phyloP scores from a whole-genome alignment of 2,113 vertebrate species.

The Vulpes ferrilata region DNA sequence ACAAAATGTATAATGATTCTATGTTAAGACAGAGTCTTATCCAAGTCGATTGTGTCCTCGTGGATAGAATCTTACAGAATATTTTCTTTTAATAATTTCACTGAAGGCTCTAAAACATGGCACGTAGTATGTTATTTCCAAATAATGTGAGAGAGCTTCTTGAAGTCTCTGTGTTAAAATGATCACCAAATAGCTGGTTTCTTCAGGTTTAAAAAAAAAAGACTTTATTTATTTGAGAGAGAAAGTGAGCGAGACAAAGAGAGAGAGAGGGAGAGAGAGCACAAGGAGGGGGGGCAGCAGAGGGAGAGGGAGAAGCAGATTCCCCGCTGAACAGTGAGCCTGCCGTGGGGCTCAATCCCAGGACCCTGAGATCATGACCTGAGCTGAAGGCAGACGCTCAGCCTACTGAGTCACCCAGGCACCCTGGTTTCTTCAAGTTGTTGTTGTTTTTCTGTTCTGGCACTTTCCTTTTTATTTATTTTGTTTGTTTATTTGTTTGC shows the following conservation, averaged over 20 bases:
- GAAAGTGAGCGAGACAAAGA: no score
- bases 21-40: slow-evolving; percentile 66
- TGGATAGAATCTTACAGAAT: slow-evolving; percentile 45
- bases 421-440: not conserved
- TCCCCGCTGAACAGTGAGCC: no score
- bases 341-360: no score
- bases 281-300: no score
- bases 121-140: slow-evolving; percentile 40
- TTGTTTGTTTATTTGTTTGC: no score
- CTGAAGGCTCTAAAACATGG: slow-evolving; percentile 39
- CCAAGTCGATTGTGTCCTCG: slow-evolving; percentile 30
- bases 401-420: no score
- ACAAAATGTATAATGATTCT: slow-evolving; percentile 68
- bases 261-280: no score
- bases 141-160: not conserved
- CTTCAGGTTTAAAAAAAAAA: not conserved
- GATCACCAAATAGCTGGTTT: slow-evolving; percentile 5
- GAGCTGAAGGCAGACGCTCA: no score
- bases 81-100: slow-evolving; percentile 54
- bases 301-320: no score
- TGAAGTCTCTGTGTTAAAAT: slow-evolving; percentile 53
- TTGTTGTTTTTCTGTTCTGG: not conserved
- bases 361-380: no score
- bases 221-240: no score
- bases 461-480: not conserved